Evolutionary conservation across 2,797 vertebrate genomes (phyloP), one percentile per base, ranked within the genome.

Genomic region (Danionella dracula): DNA sequence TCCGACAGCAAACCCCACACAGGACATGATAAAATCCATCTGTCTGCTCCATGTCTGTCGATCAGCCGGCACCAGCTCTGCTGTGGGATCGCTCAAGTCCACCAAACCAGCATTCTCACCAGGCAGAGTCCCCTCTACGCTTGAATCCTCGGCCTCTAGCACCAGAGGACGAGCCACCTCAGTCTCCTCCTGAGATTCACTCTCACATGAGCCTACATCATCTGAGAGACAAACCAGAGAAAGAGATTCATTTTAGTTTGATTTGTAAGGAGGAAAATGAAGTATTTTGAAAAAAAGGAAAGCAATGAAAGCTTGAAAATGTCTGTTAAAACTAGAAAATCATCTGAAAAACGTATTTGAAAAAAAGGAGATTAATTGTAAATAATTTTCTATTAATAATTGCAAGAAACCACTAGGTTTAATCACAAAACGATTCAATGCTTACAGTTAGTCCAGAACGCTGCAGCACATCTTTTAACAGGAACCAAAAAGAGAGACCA

Each of bases 11-110:
- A 93, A 92, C 44, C 91, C 91, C 67, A 93, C 91, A 13, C 91
- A 92, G 58, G 91, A 92, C 90, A 93, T 91, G 83, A 93, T 92
- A 78, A 93, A 93, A 82, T 93, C 91, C 91, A 93, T 92, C 76
- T 93, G 90, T 49, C 91, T 79, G 74, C 86, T 90, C 91, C 91
- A 92, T 4, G 90, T 92, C 77, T 92, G 87, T 63, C 91, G 80
- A 75, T 90, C 90, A 16, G 62, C 11, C 2, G 51, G 62, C 12
- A 20, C 55, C 56, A 61, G 42, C 9, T 49, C 45, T 45, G 38
- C 19, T 4, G 20, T 23, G 35, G 44, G 37, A 20, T 67, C 34
- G 4, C 56, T 38, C 13, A 46, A 4, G 6, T 70, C 67, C 0
- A 51, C 64, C 1, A 82, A 76, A 80, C 68, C 70, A 67, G 4